Evolutionary conservation across 2,113 vertebrate species (phyloP).

Genomic region (Malurus alboscapulatus): DNA sequence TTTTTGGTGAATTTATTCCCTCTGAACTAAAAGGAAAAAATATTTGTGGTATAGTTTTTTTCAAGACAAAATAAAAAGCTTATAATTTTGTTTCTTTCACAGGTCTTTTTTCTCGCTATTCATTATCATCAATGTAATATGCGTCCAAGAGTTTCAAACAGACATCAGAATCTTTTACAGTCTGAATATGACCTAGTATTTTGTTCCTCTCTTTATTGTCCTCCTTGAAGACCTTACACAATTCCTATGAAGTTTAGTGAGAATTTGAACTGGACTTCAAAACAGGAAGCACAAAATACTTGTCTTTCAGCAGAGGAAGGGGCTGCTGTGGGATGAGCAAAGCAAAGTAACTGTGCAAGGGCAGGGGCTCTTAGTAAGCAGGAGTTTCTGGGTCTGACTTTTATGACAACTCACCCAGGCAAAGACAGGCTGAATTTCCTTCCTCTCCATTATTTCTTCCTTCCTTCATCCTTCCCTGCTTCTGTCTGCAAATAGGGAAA

Average conservation of each 20-base stretch:
- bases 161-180: background rate
- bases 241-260: background rate
- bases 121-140: background rate
- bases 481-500: background rate
- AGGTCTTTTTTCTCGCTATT: background rate
- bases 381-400: background rate
- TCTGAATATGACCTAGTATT: background rate
- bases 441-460: background rate
- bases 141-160: background rate
- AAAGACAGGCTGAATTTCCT: background rate
- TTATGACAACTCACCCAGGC: background rate
- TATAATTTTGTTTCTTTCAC: background rate
- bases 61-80: background rate
- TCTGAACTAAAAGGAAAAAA: background rate
- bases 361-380: background rate
- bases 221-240: background rate
- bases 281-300: background rate
- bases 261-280: background rate
- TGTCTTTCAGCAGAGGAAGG: background rate
- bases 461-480: background rate
- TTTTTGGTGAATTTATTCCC: background rate
- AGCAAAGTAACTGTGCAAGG: fast-evolving
- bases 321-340: background rate
- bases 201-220: background rate
- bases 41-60: background rate